phyloP scores from a whole-genome alignment of 2,888 invertebrate genomes.

The Ptychoptera albimana region DNA sequence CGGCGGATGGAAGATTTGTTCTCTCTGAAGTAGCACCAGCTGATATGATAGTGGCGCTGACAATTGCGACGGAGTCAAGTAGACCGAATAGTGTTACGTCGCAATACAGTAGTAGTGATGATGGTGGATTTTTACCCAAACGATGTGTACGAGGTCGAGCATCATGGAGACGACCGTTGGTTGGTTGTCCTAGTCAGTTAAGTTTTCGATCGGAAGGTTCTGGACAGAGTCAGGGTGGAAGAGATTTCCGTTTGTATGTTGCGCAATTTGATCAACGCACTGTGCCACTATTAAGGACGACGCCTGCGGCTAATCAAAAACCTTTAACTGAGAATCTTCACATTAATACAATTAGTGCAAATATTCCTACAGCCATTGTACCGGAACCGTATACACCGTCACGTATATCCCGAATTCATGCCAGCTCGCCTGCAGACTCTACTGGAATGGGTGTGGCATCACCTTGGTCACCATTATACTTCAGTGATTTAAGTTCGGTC shows the following conservation, averaged over 20 bases:
- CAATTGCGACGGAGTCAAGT: slow-evolving; percentile 16
- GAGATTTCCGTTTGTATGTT: slow-evolving; percentile 13
- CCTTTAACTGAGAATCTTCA: slow-evolving; percentile 23
- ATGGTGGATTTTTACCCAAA: slow-evolving; percentile 66
- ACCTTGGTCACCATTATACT: slow-evolving; percentile 60
- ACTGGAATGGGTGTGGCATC: slow-evolving; percentile 39
- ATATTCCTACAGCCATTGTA: slow-evolving; percentile 13
- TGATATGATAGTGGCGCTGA: slow-evolving; percentile 16
- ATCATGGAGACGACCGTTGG: slow-evolving; percentile 46
- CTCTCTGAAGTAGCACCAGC: slow-evolving; percentile 31
- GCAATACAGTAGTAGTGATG: slow-evolving; percentile 51
- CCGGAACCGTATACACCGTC: slow-evolving; percentile 30
- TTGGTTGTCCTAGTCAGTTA: slow-evolving; percentile 47
- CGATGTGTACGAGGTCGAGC: slow-evolving; percentile 37
- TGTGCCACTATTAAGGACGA: slow-evolving; percentile 22
- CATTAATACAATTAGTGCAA: slow-evolving; percentile 26
- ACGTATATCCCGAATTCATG: slow-evolving; percentile 38
- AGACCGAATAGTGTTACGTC: slow-evolving; percentile 40
- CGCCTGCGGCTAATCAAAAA: slow-evolving; percentile 16
- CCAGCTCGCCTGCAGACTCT: slow-evolving; percentile 48
- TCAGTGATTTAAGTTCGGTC: slow-evolving; percentile 77
- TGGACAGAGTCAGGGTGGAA: slow-evolving; percentile 32
- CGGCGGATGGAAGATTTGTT: slow-evolving; percentile 60
- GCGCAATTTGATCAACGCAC: slow-evolving; percentile 7
- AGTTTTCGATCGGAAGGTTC: slow-evolving; percentile 52